Conservation (phyloP, 2,113 vertebrate genomes). For the Phalacrocorax carbo region DNA sequence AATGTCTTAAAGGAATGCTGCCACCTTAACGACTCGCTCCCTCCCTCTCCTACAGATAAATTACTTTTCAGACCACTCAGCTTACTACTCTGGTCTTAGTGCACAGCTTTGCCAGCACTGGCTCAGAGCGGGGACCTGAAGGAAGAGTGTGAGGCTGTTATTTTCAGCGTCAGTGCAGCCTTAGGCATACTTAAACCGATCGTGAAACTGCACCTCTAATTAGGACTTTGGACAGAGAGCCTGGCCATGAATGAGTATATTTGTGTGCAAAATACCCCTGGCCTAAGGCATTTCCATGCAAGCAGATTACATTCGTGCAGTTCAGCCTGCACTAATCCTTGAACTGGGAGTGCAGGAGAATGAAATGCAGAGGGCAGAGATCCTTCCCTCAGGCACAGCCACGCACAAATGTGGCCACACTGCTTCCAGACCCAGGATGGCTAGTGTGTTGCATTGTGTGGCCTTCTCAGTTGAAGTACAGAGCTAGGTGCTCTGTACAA, state of each 20-base stretch:
- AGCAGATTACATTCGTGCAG: not conserved
- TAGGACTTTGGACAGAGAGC: not conserved
- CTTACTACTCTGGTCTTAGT: not conserved
- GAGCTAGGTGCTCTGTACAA: not conserved
- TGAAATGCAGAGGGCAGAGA: not conserved
- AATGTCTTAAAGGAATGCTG: not conserved
- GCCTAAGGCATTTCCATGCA: not conserved
- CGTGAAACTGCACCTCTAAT: not conserved
- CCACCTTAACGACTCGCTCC: not conserved
- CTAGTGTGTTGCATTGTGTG: not conserved
- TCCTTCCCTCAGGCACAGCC: not conserved
- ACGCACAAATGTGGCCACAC: fast-evolving
- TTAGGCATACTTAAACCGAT: not conserved
- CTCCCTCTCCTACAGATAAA: not conserved
- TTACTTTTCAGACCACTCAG: not conserved
- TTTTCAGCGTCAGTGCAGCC: not conserved
- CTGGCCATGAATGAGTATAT: not conserved
- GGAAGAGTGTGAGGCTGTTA: not conserved
- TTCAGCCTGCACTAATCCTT: not conserved
- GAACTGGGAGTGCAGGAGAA: not conserved
- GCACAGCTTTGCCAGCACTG: not conserved
- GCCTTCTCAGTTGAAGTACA: not conserved
- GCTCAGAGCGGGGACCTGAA: not conserved
- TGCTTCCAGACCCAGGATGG: not conserved
- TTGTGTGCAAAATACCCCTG: not conserved